Evolutionary conservation across 1,140 invertebrate genomes (phyloP), one percentile per base, ranked within the genome.

Genomic region (Zaprionus davidi): DNA sequence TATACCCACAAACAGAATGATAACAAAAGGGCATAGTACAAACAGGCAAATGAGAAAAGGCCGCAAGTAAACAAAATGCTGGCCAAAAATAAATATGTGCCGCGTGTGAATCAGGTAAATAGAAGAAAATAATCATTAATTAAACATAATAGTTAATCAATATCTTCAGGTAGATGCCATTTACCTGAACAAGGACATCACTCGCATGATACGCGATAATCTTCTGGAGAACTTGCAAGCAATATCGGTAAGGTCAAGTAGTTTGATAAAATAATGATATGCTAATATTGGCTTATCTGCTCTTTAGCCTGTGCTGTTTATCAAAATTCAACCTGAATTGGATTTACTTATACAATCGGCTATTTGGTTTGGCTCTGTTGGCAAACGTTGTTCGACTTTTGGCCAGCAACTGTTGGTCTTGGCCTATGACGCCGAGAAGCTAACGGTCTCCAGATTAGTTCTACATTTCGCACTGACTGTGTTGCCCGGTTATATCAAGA

Each of bases 361-460:
- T 67, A 93, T 95, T 71, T 95, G 94, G 91, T 93, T 94, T 82
- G 94, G 94, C 71, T 95, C 94, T 26, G 79, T 95, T 15, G 93
- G 92, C 53, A 90, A 94, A 70, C 92, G 93, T 53, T 93, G 93
- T 58, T 93, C 93, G 36, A 95, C 94, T 41, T 95, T 95, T 93
- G 95, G 95, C 0, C 95, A 95, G 71, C 94, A 95, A 66, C 93
- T 95, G 78, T 81, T 95, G 15, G 94, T 94, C 7, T 81, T 95
- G 5, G 94, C 94, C 69, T 95, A 95, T 79, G 94, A 94, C 76
- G 82, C 92, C 22, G 93, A 93, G 38, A 93, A 94, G 66, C 87
- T 94, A 41, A 93, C 94, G 2, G 92, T 86, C 41, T 93, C 92
- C 9, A 93, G 94, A 77, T 60, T 95, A n/a, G 93, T 91, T 46